Percentiles rank a stretch among this genome's conserved stretches.
These are phyloP conservation scores for Procambarus clarkii DNA, from an alignment of 1,140 invertebrate genomes.

Conservation along the genomic window DNA sequence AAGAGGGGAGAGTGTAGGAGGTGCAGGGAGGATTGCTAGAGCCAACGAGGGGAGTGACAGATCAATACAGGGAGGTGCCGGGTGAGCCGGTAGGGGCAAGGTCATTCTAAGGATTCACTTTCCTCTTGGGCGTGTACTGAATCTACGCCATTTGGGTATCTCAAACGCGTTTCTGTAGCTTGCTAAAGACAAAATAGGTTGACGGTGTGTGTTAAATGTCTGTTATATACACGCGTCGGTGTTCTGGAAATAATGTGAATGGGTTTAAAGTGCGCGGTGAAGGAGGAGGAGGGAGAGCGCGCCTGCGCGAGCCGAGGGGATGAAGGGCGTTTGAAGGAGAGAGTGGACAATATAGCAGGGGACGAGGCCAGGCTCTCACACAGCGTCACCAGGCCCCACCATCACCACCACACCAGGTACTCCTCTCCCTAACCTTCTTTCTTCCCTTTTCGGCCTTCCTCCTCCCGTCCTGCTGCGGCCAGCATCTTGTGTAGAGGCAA, in stretches of 20 bases:
- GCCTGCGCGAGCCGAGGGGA: constrained; percentile 31
- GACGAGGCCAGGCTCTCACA: background rate
- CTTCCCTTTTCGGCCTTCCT: too few species aligned
- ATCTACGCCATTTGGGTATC: background rate
- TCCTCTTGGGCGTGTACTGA: background rate
- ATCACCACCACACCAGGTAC: constrained; percentile 41
- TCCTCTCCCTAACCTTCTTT: background rate
- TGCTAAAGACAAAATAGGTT: too few species aligned
- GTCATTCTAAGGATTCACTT: constrained; percentile 2
- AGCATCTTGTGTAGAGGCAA: background rate
- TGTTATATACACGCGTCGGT: background rate
- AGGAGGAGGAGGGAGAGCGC: background rate
- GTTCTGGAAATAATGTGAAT: background rate
- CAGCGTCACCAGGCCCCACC: constrained; percentile 34
- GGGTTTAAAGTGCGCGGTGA: constrained; percentile 8
- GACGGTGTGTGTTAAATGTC: too few species aligned
- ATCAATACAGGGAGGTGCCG: constrained; percentile 13
- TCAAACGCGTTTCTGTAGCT: too few species aligned
- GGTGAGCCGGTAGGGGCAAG: constrained; percentile 1
- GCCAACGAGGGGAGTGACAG: background rate
- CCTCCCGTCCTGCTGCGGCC: background rate
- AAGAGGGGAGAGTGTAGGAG: background rate
- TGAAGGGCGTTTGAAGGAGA: constrained; percentile 64
- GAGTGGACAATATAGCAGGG: constrained; percentile 28
- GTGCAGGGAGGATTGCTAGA: background rate